Percentiles rank a stretch among this genome's conserved stretches.
These are phyloP conservation scores for Osmerus eperlanus DNA, from an alignment of 2,113 vertebrate genomes.

Conservation along the genomic window DNA sequence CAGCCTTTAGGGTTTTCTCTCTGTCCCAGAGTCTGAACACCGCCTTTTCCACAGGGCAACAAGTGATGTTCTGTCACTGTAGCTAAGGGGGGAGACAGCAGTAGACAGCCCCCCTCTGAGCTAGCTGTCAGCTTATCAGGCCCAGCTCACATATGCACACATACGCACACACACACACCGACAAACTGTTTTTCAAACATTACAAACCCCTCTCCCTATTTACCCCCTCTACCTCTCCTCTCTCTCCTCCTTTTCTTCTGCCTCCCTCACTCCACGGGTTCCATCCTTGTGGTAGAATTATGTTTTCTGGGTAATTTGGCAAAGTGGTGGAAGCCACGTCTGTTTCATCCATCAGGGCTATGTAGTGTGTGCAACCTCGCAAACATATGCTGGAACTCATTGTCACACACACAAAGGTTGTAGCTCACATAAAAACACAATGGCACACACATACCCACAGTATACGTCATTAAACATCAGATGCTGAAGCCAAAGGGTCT, in stretches of 20 bases:
- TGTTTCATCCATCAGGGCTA: constrained; percentile 1
- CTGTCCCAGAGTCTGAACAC: no score
- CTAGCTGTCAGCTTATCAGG: constrained; percentile 1
- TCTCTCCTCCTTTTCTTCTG: not conserved
- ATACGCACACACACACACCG: not conserved
- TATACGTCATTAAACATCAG: not conserved
- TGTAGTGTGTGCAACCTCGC: not conserved
- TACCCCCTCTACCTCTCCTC: not conserved
- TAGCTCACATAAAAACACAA: not conserved
- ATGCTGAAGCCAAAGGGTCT: not conserved
- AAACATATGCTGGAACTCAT: not conserved
- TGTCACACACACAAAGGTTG: not conserved
- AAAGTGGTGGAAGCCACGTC: not conserved
- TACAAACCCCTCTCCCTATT: not conserved
- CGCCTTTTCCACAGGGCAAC: no score
- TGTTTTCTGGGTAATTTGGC: constrained; percentile 8
- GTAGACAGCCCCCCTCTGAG: not conserved
- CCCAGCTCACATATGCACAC: not conserved
- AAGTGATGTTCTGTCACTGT: not conserved
- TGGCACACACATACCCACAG: not conserved
- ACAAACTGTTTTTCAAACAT: not conserved
- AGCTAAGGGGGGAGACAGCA: not conserved
- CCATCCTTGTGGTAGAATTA: not conserved
- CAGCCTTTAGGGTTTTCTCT: not conserved
- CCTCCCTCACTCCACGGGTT: not conserved